These are phyloP conservation scores for Epirrhoe alternata DNA, from an alignment of 2,888 invertebrate genomes.

Conservation along the genomic window DNA sequence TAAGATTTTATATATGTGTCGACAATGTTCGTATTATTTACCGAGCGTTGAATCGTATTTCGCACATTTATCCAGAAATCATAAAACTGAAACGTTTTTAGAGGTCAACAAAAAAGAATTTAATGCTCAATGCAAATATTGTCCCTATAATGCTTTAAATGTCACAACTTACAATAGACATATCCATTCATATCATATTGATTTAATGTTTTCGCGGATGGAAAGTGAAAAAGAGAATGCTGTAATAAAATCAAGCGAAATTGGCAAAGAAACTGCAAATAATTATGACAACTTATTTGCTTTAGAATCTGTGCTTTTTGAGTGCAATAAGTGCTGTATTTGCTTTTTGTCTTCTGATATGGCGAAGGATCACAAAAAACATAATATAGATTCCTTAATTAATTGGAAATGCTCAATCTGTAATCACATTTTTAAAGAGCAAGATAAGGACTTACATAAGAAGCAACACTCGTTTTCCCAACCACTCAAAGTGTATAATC, in stretches of 20 bases:
- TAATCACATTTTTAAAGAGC: constrained; percentile 58
- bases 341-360: constrained; percentile 61
- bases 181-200: constrained; percentile 41
- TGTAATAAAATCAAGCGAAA: constrained; percentile 5
- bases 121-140: constrained; percentile 57
- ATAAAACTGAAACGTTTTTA: constrained; percentile 45
- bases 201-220: constrained; percentile 31
- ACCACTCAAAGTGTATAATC: constrained; percentile 53
- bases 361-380: constrained; percentile 59
- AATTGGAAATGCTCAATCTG: constrained; percentile 68
- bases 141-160: constrained; percentile 43
- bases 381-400: constrained; percentile 53
- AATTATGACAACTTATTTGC: constrained; percentile 37
- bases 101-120: constrained; percentile 47
- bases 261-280: background rate
- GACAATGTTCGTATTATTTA: constrained; percentile 53
- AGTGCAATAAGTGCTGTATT: constrained; percentile 66
- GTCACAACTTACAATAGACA: constrained; percentile 48
- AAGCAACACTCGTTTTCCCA: constrained; percentile 61
- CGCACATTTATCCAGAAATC: constrained; percentile 50
- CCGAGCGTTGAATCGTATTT: constrained; percentile 39
- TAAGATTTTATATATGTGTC: constrained; percentile 31
- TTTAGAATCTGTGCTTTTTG: constrained; percentile 60
- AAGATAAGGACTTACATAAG: constrained; percentile 59
- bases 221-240: constrained; percentile 25